Conservation (phyloP, 2,888 invertebrate species). For the Tolmerus cingulatus region DNA sequence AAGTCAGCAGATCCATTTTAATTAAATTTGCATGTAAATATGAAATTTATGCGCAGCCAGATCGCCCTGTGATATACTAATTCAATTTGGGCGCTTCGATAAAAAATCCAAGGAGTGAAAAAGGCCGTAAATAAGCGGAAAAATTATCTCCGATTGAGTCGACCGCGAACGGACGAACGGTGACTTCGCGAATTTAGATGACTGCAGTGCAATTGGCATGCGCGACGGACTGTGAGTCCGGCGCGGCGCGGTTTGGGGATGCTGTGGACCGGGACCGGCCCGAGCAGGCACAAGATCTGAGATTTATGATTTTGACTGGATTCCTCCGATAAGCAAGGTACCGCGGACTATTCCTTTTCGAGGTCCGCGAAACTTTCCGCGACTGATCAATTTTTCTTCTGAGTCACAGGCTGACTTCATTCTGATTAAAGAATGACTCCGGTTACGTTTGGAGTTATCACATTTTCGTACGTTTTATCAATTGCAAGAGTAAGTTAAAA, state of each 20-base stretch:
- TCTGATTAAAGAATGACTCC: neutral
- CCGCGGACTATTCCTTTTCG: neutral
- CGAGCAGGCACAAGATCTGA: neutral
- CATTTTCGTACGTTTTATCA: neutral
- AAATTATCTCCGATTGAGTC: constrained; percentile 4
- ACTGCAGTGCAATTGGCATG: neutral
- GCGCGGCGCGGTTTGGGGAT: neutral
- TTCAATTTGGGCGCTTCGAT: constrained; percentile 51
- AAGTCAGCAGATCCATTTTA: constrained; percentile 49
- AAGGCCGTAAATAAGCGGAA: constrained; percentile 2
- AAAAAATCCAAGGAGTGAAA: neutral
- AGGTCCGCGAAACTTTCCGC: neutral
- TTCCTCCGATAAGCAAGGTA: constrained; percentile 11
- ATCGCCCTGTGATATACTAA: constrained; percentile 52
- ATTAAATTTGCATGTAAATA: constrained; percentile 55
- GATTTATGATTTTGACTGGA: constrained; percentile 30
- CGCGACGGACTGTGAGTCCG: neutral
- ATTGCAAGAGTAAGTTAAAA: neutral
- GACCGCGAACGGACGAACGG: neutral
- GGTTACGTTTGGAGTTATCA: neutral
- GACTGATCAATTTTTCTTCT: neutral
- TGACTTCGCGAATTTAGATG: neutral
- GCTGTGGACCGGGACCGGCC: neutral
- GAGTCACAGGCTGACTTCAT: neutral
- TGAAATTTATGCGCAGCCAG: constrained; percentile 53